phyloP scores from a whole-genome alignment of 2,797 vertebrate species.

The Cygnus olor region DNA sequence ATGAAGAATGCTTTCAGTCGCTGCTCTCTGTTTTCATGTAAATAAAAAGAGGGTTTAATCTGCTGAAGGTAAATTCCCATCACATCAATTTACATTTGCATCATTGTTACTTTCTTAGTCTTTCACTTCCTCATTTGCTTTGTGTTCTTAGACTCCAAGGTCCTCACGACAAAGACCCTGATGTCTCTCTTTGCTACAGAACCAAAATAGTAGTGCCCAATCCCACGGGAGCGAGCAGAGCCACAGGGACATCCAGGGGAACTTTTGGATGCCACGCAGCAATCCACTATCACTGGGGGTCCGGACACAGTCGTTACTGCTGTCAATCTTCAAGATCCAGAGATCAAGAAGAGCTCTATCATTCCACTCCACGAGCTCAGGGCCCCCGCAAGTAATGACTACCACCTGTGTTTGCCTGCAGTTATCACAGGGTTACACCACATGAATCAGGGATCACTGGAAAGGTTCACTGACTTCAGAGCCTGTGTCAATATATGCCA shows the following conservation, averaged over 20 bases:
- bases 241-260: not conserved
- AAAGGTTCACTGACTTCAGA: slow-evolving; percentile 25
- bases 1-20: not conserved
- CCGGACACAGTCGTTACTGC: not conserved
- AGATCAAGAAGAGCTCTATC: not conserved
- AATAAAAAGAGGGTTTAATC: not conserved
- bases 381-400: not conserved
- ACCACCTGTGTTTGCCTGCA: not conserved
- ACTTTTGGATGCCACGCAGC: not conserved
- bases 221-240: not conserved
- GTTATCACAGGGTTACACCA: not conserved
- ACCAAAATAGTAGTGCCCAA: not conserved
- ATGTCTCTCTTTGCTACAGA: not conserved
- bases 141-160: not conserved
- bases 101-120: not conserved
- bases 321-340: not conserved
- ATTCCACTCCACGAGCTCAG: not conserved
- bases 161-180: not conserved
- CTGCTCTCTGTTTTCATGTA: not conserved
- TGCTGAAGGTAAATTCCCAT: not conserved
- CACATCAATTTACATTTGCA: not conserved
- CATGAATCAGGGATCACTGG: not conserved
- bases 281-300: not conserved
- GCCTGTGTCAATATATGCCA: slow-evolving; percentile 6
- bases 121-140: not conserved